These are phyloP conservation scores for Syrrhaptes paradoxus DNA, from an alignment of 2,113 vertebrate genomes.

Conservation along the genomic window DNA sequence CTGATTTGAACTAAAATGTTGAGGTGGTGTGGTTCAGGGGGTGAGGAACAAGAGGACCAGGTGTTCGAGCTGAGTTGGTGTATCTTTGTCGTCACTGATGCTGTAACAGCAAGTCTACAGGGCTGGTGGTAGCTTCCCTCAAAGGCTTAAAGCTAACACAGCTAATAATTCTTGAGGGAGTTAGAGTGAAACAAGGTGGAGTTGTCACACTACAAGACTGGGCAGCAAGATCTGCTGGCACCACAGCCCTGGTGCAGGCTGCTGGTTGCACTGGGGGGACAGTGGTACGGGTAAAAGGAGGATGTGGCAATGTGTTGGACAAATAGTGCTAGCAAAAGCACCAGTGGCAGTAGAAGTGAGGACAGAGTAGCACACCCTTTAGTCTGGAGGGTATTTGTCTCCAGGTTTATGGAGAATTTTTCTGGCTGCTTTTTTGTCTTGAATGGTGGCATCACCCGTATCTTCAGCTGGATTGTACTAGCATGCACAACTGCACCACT, in stretches of 20 bases:
- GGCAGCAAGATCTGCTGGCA: not conserved
- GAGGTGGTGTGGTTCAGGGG: not conserved
- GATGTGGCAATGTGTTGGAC: not conserved
- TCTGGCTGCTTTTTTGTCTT: not conserved
- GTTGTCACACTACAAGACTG: not conserved
- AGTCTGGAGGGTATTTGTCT: not conserved
- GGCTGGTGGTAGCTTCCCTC: not conserved
- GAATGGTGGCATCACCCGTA: not conserved
- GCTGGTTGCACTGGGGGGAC: not conserved
- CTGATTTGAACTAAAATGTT: not conserved
- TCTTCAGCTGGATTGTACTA: not conserved
- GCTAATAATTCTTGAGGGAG: not conserved
- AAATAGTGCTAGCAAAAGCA: not conserved
- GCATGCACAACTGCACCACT: fast-evolving
- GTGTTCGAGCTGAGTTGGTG: fast-evolving
- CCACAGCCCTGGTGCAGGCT: not conserved
- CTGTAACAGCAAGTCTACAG: not conserved
- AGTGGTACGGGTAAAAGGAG: not conserved
- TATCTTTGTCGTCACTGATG: not conserved
- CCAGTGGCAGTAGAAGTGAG: not conserved
- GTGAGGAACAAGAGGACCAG: not conserved
- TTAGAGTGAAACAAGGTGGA: not conserved
- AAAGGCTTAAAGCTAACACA: not conserved
- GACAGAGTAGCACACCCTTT: not conserved
- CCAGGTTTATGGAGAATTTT: not conserved